These are phyloP conservation scores for Epizoanthus stellaris DNA, from an alignment of 92 coral and sea anemone genomes.

Conservation along the genomic window DNA sequence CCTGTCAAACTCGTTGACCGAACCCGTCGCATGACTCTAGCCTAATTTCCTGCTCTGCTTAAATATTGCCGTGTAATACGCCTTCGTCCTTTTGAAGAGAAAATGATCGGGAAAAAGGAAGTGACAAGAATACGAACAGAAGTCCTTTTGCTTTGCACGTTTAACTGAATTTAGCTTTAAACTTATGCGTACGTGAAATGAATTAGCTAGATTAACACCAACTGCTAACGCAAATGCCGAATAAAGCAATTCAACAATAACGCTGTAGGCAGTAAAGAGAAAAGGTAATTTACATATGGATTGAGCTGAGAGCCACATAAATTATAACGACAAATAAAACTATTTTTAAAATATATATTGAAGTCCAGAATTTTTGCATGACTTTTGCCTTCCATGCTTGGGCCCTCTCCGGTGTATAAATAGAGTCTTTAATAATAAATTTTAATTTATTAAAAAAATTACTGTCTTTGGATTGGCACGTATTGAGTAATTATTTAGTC, in stretches of 20 bases:
- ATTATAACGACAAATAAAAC: constrained; percentile 37
- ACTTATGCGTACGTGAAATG: constrained; percentile 18
- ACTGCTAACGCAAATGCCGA: no score
- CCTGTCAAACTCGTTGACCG: constrained; percentile 44
- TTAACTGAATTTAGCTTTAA: constrained; percentile 20
- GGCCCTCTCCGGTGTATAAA: neutral
- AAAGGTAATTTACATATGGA: constrained; percentile 29
- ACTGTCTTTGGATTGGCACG: no score
- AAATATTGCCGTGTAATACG: constrained; percentile 27
- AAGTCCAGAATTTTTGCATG: neutral
- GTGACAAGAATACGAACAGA: neutral
- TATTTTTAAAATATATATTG: constrained; percentile 12
- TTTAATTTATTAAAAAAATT: no score
- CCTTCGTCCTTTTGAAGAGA: constrained; percentile 41
- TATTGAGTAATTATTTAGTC: no score
- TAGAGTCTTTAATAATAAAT: no score
- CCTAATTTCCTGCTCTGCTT: constrained; percentile 47
- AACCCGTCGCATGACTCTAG: constrained; percentile 41
- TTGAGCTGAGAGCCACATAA: constrained; percentile 33
- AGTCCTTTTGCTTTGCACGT: neutral
- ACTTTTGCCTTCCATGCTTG: constrained; percentile 30
- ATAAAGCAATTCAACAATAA: no score
- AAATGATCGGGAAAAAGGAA: constrained; percentile 20
- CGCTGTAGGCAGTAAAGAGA: neutral
- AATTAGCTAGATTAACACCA: neutral